Conservation (phyloP, 1,140 invertebrate genomes). For the Leptinotarsa defecta region DNA sequence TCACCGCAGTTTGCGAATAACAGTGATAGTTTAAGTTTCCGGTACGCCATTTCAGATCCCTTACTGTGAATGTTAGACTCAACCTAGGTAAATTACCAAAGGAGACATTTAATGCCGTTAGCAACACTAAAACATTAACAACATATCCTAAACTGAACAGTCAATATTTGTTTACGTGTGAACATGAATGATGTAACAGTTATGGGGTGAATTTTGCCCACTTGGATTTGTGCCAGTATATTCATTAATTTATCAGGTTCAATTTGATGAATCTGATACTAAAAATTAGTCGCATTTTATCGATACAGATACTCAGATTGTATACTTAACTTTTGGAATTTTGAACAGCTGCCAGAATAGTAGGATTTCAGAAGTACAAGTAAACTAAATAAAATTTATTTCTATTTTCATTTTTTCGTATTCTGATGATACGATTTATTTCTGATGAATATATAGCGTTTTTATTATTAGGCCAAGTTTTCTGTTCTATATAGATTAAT, state of each 20-base stretch:
- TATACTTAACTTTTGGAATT: neutral
- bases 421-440: neutral
- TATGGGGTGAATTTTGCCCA: conserved; percentile 11
- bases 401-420: neutral
- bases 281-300: no score
- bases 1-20: no score
- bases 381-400: neutral
- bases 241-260: neutral
- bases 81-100: conserved; percentile 49
- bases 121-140: conserved; percentile 28
- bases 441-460: neutral
- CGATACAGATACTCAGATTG: neutral
- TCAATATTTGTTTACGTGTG: conserved; percentile 9
- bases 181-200: conserved; percentile 8
- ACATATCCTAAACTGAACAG: conserved; percentile 22
- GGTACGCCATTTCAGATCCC: neutral
- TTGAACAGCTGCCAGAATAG: neutral
- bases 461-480: no score
- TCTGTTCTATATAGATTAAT: no score
- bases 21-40: no score
- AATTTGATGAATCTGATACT: no score
- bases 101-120: conserved; percentile 26
- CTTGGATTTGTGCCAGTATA: neutral
- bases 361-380: neutral
- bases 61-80: conserved; percentile 41